A percentile compares a stretch with the other conserved stretches of the same genome.
phyloP scores from a whole-genome alignment of 2,113 vertebrate species.

The Chloropsis cyanopogon region DNA sequence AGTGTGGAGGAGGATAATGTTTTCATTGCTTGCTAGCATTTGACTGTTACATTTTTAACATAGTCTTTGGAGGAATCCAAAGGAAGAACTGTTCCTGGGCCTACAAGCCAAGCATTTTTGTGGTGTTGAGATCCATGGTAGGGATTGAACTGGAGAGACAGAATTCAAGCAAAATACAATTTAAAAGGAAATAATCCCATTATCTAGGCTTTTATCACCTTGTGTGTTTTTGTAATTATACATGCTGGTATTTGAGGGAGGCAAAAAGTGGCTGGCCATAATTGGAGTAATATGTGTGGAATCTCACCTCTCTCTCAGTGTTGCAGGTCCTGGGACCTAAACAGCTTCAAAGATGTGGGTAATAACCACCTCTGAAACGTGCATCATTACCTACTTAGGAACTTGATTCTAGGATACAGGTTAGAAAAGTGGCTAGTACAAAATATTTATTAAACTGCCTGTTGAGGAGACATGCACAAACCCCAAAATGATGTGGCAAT shows the following conservation, averaged over 20 bases:
- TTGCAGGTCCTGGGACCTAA: background rate
- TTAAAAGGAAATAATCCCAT: background rate
- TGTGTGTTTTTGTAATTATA: background rate
- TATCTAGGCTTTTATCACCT: background rate
- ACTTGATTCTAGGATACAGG: background rate
- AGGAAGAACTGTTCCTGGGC: background rate
- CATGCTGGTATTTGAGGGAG: background rate
- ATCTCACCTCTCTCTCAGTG: background rate
- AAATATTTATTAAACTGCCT: background rate
- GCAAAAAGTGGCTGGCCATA: background rate
- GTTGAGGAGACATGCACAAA: background rate
- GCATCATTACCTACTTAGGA: background rate
- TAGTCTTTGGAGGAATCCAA: background rate
- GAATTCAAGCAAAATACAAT: background rate
- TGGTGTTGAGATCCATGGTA: background rate
- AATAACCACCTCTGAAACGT: background rate
- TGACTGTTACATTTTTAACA: background rate
- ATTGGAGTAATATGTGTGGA: slow-evolving; percentile 14
- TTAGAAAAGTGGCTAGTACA: background rate
- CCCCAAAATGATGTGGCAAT: background rate
- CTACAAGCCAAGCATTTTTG: background rate
- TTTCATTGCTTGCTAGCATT: background rate
- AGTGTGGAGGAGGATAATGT: background rate
- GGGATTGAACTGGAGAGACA: background rate
- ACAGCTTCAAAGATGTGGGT: background rate